Base-by-base conservation (phyloP, 2,113 vertebrate species). In the Brienomyrus brachyistius region DNA sequence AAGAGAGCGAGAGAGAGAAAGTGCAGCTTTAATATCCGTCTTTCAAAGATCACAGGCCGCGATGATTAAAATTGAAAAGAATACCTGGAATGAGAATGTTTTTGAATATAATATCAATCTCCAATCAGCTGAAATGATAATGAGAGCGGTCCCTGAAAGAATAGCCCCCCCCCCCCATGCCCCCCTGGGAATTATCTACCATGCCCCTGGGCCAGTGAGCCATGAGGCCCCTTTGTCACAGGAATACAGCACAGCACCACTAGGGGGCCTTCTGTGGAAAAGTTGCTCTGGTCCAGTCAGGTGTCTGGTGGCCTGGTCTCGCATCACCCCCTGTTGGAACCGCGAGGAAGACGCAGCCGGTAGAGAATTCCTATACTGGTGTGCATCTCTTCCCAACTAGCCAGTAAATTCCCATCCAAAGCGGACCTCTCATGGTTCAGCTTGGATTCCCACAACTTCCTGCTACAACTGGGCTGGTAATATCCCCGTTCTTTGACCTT, bases 31-130 rank as follows among this genome's bases (percentile, higher is more conserved):
- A 95, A 95, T 95, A 95, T 94, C 91, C 85, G 93, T 92, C 94
- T 95, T 92, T 93, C 93, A 70, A 91, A 95, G 95, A 96, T 96
- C 95, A 95, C 92, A 96, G 93, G 91, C 87, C 90, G 93, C 94
- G 93, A 94, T 89, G 91, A 92, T 92, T 88, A 66, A 88, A 47
- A 62, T 88, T 88, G 62, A 47, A 66, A 45, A 48, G 87, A 66
- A 66, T 62, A 88, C 21, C 56, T 54, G 85, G 51, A 87, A 40
- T 56, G 51, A 35, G 56, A 88, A 66, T 66, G 52, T 62, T 43
- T 62, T 92, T 93, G 94, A 95, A 95, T 93, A 94, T 94, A 95
- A 95, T 85, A 43, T 91, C 15, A 89, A 84, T 85, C 90, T 40
- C 51, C 48, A 89, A 86, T 89, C 56, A 90, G 15, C n/a, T 74